These are phyloP conservation scores for Oasisia sp. DNA, from an alignment of 2,888 invertebrate genomes.

Conservation along the genomic window DNA sequence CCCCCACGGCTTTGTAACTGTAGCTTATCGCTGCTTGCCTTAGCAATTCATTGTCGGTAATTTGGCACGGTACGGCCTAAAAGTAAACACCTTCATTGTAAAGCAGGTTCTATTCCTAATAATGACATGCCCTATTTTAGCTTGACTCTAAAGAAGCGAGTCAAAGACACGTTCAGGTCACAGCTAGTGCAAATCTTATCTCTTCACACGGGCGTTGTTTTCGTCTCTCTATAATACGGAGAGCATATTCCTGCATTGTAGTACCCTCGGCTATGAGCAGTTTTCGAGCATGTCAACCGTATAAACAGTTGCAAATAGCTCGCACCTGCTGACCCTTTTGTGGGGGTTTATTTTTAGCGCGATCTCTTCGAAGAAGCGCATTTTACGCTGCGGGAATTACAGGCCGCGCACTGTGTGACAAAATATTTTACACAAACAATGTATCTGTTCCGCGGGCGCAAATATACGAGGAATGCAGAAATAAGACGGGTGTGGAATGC, in stretches of 20 bases:
- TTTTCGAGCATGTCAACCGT: not conserved
- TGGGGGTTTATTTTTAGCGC: not conserved
- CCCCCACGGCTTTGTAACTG: not conserved
- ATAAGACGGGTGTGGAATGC: not conserved
- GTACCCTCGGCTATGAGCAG: not conserved
- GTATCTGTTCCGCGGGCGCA: not conserved
- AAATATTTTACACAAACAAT: not conserved
- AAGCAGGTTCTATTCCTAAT: not conserved
- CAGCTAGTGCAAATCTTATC: not conserved
- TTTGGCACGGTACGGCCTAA: not conserved
- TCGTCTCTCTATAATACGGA: not conserved
- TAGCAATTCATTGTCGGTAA: not conserved
- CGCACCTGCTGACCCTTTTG: not conserved
- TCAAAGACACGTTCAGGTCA: not conserved
- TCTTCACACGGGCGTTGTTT: not conserved
- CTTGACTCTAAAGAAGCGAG: not conserved
- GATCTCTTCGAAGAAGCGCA: not conserved
- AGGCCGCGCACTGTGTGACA: not conserved
- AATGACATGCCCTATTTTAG: not conserved
- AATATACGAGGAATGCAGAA: not conserved
- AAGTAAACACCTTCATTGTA: not conserved
- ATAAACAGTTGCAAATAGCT: not conserved
- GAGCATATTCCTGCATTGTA: not conserved
- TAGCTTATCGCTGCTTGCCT: not conserved
- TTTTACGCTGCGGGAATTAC: not conserved